Evolutionary conservation across 2,113 vertebrate genomes (phyloP), one percentile per base, ranked within the genome.

Genomic region (Pycnonotus jocosus): DNA sequence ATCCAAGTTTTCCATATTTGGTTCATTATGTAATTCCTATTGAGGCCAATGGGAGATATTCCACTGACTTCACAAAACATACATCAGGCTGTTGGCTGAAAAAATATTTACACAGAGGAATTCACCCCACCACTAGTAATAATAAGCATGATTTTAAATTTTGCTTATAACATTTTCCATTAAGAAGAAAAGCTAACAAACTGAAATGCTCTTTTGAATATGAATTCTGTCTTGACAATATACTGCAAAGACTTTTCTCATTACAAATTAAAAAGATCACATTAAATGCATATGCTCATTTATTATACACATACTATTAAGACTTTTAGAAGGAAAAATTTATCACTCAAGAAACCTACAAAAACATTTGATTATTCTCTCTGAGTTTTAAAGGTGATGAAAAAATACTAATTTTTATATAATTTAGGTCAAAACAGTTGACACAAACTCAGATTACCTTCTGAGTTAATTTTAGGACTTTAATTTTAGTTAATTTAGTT

Each of bases 61-160:
- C 66, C 57, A 91, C 74, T 91, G 62, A 90, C 58, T 73, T 95
- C 74, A 90, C 15, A 16, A 38, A 72, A 94, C 72, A 51, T 60
- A 30, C 35, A 56, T 80, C 38, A 86, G 35, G 33, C 9, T 15
- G 6, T 88, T 77, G 54, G 37, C 73, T 90, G 51, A 77, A 54
- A 88, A 95, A 88, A 89, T 84, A 74, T 84, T 94, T 94, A 84
- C 51, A 83, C 16, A 81, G 19, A 68, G 5, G 30, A 88, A 82
- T 94, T 72, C 16, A 66, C 69, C 27, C 33, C 16, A 73, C 37
- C 30, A 21, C 15, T 88, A 51, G 74, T 92, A 92, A 95, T 88
- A 96, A 88, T 87, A 91, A 94, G 15, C 24, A 65, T 53, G 54
- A 91, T 95, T 86, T 94, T 68, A 90, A 86, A 13, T 3, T 76